phyloP scores from a whole-genome alignment of 1,140 invertebrate species.

The Dendroctonus valens region DNA sequence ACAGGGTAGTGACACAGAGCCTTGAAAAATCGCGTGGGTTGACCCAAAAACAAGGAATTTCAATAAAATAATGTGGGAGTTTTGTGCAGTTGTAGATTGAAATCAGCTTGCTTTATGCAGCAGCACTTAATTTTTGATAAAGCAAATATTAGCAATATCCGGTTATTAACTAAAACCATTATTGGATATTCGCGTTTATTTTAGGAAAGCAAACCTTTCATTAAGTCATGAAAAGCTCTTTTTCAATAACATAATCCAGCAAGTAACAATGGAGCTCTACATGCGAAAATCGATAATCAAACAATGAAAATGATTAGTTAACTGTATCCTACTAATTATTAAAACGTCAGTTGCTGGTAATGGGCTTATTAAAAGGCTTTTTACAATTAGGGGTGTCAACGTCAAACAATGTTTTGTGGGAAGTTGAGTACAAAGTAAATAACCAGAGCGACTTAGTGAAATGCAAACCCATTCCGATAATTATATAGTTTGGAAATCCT shows the following conservation, averaged over 20 bases:
- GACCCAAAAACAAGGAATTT: background rate
- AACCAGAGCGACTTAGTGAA: slow-evolving; percentile 13
- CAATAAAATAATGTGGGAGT: no score
- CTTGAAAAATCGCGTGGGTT: slow-evolving; percentile 6
- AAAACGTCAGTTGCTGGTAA: slow-evolving; percentile 27
- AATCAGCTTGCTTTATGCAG: no score
- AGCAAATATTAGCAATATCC: no score
- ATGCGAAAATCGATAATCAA: slow-evolving; percentile 21
- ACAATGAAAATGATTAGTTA: slow-evolving; percentile 26
- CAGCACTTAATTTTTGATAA: no score
- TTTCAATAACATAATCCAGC: slow-evolving; percentile 12
- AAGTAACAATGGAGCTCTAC: slow-evolving; percentile 12
- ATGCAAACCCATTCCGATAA: slow-evolving; percentile 18
- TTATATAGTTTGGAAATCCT: slow-evolving; percentile 10
- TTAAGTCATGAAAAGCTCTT: slow-evolving; percentile 8
- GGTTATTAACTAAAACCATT: no score
- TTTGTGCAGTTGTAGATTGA: no score
- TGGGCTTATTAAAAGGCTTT: slow-evolving; percentile 25
- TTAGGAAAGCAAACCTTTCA: background rate
- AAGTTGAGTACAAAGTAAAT: slow-evolving; percentile 18
- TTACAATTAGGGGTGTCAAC: slow-evolving; percentile 25
- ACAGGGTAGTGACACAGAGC: slow-evolving; percentile 1
- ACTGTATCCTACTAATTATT: slow-evolving; percentile 21
- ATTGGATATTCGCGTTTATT: no score
- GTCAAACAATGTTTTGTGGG: slow-evolving; percentile 25